These are phyloP conservation scores for Cordilura impudica DNA, from an alignment of 2,888 invertebrate species.

Conservation along the genomic window DNA sequence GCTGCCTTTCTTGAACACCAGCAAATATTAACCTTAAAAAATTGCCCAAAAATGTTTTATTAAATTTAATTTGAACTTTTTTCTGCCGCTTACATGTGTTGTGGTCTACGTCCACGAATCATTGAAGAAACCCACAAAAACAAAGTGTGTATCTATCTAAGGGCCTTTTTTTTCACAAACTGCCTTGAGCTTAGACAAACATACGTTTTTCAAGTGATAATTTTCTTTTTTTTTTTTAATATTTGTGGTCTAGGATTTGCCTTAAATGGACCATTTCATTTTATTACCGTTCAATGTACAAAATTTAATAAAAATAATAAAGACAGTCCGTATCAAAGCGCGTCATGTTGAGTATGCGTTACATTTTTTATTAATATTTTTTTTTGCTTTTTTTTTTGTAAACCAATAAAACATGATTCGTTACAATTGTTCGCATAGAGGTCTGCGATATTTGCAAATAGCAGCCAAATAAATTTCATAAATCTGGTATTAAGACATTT, in stretches of 20 bases:
- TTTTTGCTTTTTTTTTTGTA: not conserved
- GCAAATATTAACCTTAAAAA: not conserved
- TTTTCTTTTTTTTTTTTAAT: conserved; percentile 4
- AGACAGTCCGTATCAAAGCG: not conserved
- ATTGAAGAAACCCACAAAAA: conserved; percentile 57
- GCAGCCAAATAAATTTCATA: too few relatives aligned
- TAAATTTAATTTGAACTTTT: conserved; percentile 43
- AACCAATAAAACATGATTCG: not conserved
- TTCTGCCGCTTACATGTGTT: conserved; percentile 4
- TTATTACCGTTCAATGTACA: conserved; percentile 33
- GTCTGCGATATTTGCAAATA: too few relatives aligned
- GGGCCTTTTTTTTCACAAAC: conserved; percentile 32
- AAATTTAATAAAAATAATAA: conserved; percentile 35
- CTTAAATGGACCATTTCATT: conserved; percentile 41
- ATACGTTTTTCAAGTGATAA: conserved; percentile 9
- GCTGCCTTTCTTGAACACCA: conserved; percentile 34
- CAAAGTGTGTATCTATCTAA: conserved; percentile 36
- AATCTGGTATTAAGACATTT: too few relatives aligned
- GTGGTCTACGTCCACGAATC: conserved; percentile 48
- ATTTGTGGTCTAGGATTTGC: conserved; percentile 26
- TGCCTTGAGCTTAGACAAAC: conserved; percentile 36
- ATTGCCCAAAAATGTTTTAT: conserved; percentile 20
- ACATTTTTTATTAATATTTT: too few relatives aligned
- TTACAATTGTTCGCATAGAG: not conserved
- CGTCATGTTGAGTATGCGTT: conserved; percentile 40